Base-by-base conservation (phyloP, 1,140 invertebrate genomes). In the Drosophila ficusphila region DNA sequence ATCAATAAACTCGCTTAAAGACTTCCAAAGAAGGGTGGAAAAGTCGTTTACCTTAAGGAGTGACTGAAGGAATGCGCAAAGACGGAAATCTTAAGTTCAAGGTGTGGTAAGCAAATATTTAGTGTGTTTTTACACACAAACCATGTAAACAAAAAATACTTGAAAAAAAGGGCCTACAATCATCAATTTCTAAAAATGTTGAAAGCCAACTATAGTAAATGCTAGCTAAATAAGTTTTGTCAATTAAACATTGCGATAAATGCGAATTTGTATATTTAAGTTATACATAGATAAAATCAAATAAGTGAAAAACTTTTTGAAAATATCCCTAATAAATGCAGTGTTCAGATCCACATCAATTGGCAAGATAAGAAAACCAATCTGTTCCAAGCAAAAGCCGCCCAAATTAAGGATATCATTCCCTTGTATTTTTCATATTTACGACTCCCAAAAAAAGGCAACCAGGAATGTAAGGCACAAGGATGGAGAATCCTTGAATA, bases 1-100 rank as follows among this genome's bases (percentile, higher is more conserved):
- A 79, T 81, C 77, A 54, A 79, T 81, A 71, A 49, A 41, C 21
- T 19, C 14, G 1, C 33, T 21, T 19, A 21, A 42, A 33, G 23
- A 44, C 25, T 41, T 11, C 1, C 9, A 8, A 11, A 44, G 25
- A 11, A 7, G 29, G 64, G 47, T 53, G 64, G 46, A 36, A 1
- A 29, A 34, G 3, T 8, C 0, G 18, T 27, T 51, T 36, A 23
- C 2, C 36, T 48, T 29, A 46, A 49, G 16, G 11, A 44, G n/a
- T 19, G 8, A 27, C 16, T 21, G 4, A 25, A 54, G 33, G 14
- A 60, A 61, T 53, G 3, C 0, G 18, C 3, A 9, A 12, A 18
- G 19, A 5, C 12, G 36, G 51, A 25, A 2, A 11, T 31, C 18
- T 51, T 16, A 19, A 12, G 23, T 19, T 47, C 7, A 19, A 8